A percentile compares a stretch with the other conserved stretches of the same genome.
Evolutionary conservation across 2,888 invertebrate species (phyloP).

Genomic region (Spodoptera picta): DNA sequence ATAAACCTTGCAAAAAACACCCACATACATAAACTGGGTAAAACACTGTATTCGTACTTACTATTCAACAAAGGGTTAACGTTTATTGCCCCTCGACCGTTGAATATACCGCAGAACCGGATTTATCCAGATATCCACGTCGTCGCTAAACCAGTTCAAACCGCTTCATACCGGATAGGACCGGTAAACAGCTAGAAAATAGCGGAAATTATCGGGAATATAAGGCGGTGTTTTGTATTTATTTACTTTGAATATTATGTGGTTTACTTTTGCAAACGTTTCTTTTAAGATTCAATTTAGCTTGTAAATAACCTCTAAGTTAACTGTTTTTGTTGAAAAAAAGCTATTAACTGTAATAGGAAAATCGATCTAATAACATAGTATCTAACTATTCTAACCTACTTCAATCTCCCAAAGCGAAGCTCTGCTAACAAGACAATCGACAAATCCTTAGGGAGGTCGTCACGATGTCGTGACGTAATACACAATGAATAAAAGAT

Average conservation of each 20-base stretch:
- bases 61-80: slow-evolving; percentile 61
- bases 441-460: slow-evolving; percentile 34
- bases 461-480: slow-evolving; percentile 51
- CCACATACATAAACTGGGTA: slow-evolving; percentile 37
- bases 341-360: no score
- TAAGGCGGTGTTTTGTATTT: slow-evolving; percentile 24
- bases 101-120: slow-evolving; percentile 55
- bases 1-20: slow-evolving; percentile 43
- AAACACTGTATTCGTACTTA: slow-evolving; percentile 53
- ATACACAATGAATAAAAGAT: slow-evolving; percentile 68
- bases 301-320: no score
- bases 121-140: slow-evolving; percentile 56
- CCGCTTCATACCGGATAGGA: slow-evolving; percentile 41
- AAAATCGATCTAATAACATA: slow-evolving; percentile 1
- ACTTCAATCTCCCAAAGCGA: slow-evolving; percentile 11
- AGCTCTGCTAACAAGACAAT: slow-evolving; percentile 48
- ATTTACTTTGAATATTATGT: neutral
- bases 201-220: slow-evolving; percentile 48
- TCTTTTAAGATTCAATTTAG: no score
- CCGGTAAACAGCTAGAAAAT: slow-evolving; percentile 51
- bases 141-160: slow-evolving; percentile 49
- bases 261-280: no score
- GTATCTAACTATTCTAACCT: neutral
- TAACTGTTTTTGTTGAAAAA: no score
- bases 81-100: slow-evolving; percentile 55